Evolutionary conservation across 2,113 vertebrate species (phyloP).

Genomic region (Hippolais icterina): DNA sequence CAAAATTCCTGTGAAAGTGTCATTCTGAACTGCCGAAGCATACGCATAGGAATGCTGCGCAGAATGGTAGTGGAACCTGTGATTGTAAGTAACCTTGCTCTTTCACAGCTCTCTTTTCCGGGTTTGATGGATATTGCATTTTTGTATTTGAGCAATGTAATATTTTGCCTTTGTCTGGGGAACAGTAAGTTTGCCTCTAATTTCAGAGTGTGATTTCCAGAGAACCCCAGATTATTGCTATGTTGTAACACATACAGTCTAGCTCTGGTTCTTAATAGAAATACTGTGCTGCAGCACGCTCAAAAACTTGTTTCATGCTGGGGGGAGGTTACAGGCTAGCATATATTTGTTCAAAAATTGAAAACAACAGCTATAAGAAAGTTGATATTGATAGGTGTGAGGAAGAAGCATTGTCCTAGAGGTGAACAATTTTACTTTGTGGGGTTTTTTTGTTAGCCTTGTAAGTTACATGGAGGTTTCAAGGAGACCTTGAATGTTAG

Average conservation of each 20-base stretch:
- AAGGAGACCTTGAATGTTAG: neutral
- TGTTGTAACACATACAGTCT: accelerated
- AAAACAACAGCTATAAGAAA: neutral
- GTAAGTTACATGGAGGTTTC: neutral
- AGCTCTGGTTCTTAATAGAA: neutral
- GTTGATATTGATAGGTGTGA: neutral
- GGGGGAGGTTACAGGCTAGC: neutral
- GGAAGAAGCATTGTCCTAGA: neutral
- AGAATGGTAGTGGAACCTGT: conserved; percentile 89
- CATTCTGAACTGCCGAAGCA: conserved; percentile 90
- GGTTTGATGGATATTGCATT: neutral
- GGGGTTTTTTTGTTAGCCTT: neutral
- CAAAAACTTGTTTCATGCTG: neutral
- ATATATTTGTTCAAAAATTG: neutral
- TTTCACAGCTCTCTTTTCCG: neutral
- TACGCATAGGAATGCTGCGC: conserved; percentile 89
- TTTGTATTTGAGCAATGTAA: neutral
- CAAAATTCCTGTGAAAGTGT: conserved; percentile 79
- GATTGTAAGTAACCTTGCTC: conserved; percentile 79
- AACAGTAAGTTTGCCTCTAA: neutral
- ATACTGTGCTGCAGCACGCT: neutral
- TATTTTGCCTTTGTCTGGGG: neutral
- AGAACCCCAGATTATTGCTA: neutral
- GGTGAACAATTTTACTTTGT: neutral
- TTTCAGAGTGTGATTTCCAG: neutral